Base-by-base conservation (phyloP, 2,888 invertebrate species). In the Bursaphelenchus okinawaensis region DNA sequence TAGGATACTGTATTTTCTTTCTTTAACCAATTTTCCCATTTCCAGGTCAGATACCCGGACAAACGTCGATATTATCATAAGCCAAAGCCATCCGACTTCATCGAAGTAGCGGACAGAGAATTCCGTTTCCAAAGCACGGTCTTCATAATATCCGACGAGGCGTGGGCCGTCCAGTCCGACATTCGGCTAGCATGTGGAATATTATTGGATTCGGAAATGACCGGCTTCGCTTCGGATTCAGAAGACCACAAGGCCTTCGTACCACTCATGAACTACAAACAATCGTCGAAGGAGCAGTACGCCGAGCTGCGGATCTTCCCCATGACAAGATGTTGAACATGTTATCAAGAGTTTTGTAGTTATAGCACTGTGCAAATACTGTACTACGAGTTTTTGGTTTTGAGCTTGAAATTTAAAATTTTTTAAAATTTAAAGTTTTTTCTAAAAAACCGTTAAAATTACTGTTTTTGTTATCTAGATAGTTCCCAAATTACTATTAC, bases 31-130 rank as follows among this genome's bases (percentile, higher is more conserved):
- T 27, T 23, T 56, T 56, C 28, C 16, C 16, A 4, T 9, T 1
- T 69, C 71, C 51, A 72, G 72, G 50, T 72, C 6, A 55, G 52
- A 28, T 72, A 72, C 27, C 73, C 73, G 16, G 74, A 72, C 23
- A 62, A 75, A 29, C 59, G 64, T 7, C 50, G 52, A 7, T 61
- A 55, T 56, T 75, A 69, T 29, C 62, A 62, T 24, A 67, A 63
- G 8, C 72, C 72, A n/a, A 56, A 61, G 22, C 59, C 54, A 9
- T 54, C 56, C 9, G 74, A 72, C 26, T 60, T 72, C 54, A 19
- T 55, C n/a, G 40, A 60, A 22, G 16, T 74, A 22, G 29, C 27
- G 50, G 57, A 58, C 7, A 16, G 28, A 6, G 22, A 31, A 19
- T 58, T 63, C 23, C 69, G 71, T 19, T 24, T 69, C 22, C 67